These are phyloP conservation scores for Formica selysi DNA, from an alignment of 1,140 invertebrate species.

Conservation along the genomic window DNA sequence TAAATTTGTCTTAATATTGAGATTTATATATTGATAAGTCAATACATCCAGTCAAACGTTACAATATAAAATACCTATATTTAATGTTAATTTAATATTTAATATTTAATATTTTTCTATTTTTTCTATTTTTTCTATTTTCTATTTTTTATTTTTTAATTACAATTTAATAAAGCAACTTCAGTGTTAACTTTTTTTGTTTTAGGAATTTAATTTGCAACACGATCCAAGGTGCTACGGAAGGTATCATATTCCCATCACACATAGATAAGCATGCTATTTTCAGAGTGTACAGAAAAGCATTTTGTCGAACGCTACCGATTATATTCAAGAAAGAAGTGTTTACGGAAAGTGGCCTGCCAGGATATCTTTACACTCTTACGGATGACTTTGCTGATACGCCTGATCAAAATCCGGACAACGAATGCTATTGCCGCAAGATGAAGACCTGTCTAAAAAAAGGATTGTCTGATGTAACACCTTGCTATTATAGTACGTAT, in stretches of 20 bases:
- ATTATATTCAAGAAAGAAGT: conserved; percentile 85
- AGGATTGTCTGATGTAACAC: conserved; percentile 89
- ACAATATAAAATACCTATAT: neutral
- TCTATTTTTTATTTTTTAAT: too few relatives aligned
- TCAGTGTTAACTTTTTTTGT: conserved; percentile 1
- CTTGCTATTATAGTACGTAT: conserved; percentile 91
- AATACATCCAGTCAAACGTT: neutral
- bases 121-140: neutral
- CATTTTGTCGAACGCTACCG: conserved; percentile 89
- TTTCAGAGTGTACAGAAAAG: conserved; percentile 89
- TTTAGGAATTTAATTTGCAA: conserved; percentile 87
- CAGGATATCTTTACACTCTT: conserved; percentile 85
- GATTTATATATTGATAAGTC: neutral
- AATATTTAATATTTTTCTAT: neutral
- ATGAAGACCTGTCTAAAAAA: conserved; percentile 87
- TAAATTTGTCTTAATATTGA: neutral
- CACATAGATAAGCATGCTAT: conserved; percentile 86
- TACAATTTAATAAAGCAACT: neutral
- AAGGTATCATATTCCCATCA: conserved; percentile 88
- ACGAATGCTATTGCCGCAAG: conserved; percentile 88
- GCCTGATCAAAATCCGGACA: conserved; percentile 87
- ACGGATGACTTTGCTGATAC: conserved; percentile 87
- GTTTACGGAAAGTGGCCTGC: conserved; percentile 79
- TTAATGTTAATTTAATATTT: neutral
- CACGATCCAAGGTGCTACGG: conserved; percentile 86